Evolutionary conservation across 2,113 vertebrate species (phyloP).

Genomic region (Tenrec ecaudatus): DNA sequence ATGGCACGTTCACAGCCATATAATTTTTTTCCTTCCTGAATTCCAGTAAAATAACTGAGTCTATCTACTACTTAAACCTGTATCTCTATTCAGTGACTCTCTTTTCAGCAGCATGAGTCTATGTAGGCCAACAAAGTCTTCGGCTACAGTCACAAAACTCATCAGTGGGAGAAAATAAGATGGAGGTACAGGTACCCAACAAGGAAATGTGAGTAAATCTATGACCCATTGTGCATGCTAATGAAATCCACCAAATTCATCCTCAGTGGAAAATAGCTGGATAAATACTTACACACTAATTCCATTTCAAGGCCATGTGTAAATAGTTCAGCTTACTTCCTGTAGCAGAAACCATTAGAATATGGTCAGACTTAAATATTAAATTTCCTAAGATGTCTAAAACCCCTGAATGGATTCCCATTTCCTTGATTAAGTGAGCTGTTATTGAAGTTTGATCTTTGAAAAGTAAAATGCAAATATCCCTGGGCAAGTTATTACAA

Average conservation of each 20-base stretch:
- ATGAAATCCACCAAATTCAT: slow-evolving; percentile 16
- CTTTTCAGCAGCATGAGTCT: not conserved
- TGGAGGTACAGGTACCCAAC: not conserved
- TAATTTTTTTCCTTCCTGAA: not conserved
- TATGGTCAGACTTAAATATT: not conserved
- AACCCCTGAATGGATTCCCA: not conserved
- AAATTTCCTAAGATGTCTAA: not conserved
- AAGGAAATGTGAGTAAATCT: not conserved
- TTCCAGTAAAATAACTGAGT: not conserved
- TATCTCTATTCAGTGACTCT: not conserved
- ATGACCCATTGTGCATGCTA: not conserved
- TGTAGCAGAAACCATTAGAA: not conserved
- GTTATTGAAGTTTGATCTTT: slow-evolving; percentile 1
- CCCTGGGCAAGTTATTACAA: not conserved
- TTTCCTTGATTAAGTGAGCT: not conserved
- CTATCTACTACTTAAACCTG: not conserved
- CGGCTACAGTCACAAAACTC: not conserved
- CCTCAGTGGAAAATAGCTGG: not conserved
- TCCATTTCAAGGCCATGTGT: not conserved
- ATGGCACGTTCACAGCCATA: not conserved
- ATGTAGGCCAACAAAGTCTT: not conserved
- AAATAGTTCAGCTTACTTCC: not conserved
- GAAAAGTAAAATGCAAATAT: not conserved
- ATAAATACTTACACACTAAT: not conserved
- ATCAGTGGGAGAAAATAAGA: not conserved